Evolutionary conservation across 1,140 invertebrate genomes (phyloP), one percentile per base, ranked within the genome.

Genomic region (Ostrea edulis): DNA sequence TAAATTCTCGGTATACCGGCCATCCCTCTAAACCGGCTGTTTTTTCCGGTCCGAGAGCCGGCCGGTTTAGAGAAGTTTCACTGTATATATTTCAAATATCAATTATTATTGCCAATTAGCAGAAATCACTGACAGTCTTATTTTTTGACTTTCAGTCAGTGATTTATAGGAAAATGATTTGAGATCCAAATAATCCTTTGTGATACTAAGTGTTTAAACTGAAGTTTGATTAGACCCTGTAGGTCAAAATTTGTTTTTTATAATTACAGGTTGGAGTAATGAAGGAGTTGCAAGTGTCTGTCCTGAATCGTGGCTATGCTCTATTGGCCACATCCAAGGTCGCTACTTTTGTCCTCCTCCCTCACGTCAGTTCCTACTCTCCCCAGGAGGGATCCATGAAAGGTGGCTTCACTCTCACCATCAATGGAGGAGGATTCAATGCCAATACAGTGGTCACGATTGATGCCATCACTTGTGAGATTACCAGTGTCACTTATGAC

Each of bases 371-470:
- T 7, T 90, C 90, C n/a, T 87, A 94, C 35, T 89, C 55, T 11
- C 94, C 94, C 35, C 68, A 82, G 2, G 44, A 29, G n/a, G 94
- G 93, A 11, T 94, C 93, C 0, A 29, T 94, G 20, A 89, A 92
- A 58, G 94, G 94, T 51, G 94, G 93, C 0, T 94, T 92, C 11
- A 11, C 77, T 5, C 44, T 95, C 2, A 93, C 92, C 11, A 89
- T 94, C 20, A 87, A 86, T n/a, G 94, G 93, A 0, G 81, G 86
- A 35, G 94, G 93, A 12, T 94, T 94, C 82, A 89, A 83, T n/a
- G 20, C 53, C 22, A 22, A 58, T 29, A 44, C 54, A 35, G 22
- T 44, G 22, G 86, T 87, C 11, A 82, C 55, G 7, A 55, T 87
- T 35, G 86, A 68, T 44, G 11, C 8, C 0, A 85, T 55, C 52